Base-by-base conservation (phyloP, 2,113 vertebrate species). In the Origma solitaria region DNA sequence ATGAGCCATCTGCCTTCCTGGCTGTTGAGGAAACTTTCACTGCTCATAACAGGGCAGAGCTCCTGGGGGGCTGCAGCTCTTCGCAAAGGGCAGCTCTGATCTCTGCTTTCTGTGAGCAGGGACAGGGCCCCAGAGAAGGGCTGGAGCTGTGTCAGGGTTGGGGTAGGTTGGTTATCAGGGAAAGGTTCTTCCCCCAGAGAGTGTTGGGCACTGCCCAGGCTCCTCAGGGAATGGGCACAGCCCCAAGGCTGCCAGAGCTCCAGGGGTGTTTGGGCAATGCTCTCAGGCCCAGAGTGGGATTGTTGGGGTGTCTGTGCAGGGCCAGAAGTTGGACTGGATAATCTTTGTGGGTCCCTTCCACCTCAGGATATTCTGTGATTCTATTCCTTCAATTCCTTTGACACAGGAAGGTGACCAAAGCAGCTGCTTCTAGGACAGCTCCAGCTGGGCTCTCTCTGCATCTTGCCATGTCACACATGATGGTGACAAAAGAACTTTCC, bases 191-290 rank as follows among this genome's bases (percentile, higher is more conserved):
- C 3, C 25, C 27, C 31, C 27, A 25, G 56, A 61, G 37, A 20
- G 6, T 51, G 37, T 25, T 61, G 80, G 38, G 31, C 45, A 30
- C 45, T 60, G 45, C 10, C 10, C 66, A 51, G 80, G 45, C 56
- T 82, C 37, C 45, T 20, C 37, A 61, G 31, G 25, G 45, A 82
- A 71, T 44, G 45, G 37, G 1, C 66, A 19, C 8, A 0, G 54
- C 54, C 45, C 56, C 2, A 0, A 35, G 45, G 45, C 37, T 82
- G 66, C 31, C 80, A 44, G 45, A 71, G 56, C 66, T 71, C 21
- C 45, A 21, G 31, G 31, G 31, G 31, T 0, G 3, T 44, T 71
- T 61, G 66, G 37, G 17, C 45, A 61, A 0, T 0, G 0, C 24
- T 60, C 1, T 0, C 15, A 5, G 37, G 45, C 54, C 0, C 66